phyloP scores from a whole-genome alignment of 2,888 invertebrate species.

The Mesoligia furuncula region DNA sequence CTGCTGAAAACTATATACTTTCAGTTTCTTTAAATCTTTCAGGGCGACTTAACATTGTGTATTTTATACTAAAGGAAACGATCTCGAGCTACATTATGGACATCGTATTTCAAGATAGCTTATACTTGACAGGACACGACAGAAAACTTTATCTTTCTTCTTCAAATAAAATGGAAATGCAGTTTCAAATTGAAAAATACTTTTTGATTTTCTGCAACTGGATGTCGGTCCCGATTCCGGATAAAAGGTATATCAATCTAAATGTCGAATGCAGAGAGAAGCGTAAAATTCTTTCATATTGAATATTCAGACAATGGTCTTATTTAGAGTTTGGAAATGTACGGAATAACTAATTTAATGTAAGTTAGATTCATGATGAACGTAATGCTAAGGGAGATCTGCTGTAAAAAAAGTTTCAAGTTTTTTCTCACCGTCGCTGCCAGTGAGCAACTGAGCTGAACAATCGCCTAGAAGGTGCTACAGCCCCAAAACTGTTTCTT shows the following conservation, averaged over 20 bases:
- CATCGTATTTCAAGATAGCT: constrained; percentile 5
- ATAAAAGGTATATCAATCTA: not conserved
- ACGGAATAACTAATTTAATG: not conserved
- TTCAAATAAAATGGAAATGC: constrained; percentile 4
- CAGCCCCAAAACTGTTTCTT: too few relatives aligned
- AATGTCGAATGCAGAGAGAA: not conserved
- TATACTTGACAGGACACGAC: not conserved
- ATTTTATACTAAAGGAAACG: not conserved
- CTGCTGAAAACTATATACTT: not conserved
- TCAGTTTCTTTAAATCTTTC: not conserved
- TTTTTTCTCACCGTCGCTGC: too few relatives aligned
- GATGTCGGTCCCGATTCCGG: not conserved
- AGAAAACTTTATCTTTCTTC: not conserved
- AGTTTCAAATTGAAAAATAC: constrained; percentile 21
- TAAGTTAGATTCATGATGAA: not conserved
- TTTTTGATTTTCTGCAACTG: not conserved
- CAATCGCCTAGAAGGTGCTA: too few relatives aligned
- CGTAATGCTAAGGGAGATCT: not conserved
- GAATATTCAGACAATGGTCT: not conserved
- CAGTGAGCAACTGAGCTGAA: too few relatives aligned
- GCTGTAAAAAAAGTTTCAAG: too few relatives aligned
- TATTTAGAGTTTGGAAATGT: constrained; percentile 15
- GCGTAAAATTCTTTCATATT: not conserved
- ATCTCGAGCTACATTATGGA: not conserved
- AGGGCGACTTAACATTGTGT: not conserved